A percentile compares a stretch with the other conserved stretches of the same genome.
These are phyloP conservation scores for Chaetophractus vellerosus DNA, from an alignment of 2,797 vertebrate species.

Conservation along the genomic window DNA sequence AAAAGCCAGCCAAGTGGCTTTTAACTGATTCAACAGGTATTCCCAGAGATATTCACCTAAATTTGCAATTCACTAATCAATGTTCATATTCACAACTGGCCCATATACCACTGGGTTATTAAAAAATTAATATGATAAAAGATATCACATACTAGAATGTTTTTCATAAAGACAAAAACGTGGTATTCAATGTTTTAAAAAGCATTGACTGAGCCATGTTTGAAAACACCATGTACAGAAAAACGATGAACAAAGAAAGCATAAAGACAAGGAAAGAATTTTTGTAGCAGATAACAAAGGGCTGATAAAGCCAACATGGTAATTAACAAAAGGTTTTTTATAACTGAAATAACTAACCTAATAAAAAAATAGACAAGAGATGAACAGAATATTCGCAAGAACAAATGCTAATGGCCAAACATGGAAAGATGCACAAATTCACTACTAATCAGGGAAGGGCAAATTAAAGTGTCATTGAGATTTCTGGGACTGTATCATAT, in stretches of 20 bases:
- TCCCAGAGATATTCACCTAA: not conserved
- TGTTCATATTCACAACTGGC: constrained; percentile 3
- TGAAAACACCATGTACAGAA: constrained; percentile 12
- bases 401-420: not conserved
- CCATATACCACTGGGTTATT: not conserved
- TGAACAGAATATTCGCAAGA: not conserved
- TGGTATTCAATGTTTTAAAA: not conserved
- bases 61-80: constrained; percentile 46
- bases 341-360: not conserved
- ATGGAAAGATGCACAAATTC: not conserved
- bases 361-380: not conserved
- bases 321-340: not conserved
- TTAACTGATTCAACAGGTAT: constrained; percentile 30
- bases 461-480: not conserved
- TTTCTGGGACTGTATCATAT: not conserved
- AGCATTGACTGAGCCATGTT: not conserved
- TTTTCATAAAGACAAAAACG: constrained; percentile 12
- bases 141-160: not conserved
- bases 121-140: constrained; percentile 34
- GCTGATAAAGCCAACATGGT: not conserved
- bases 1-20: constrained; percentile 2
- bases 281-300: not conserved
- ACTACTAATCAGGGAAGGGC: not conserved
- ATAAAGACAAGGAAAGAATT: constrained; percentile 23
- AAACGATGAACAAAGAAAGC: not conserved